Base-by-base conservation (phyloP, 2,888 invertebrate species). In the Chamaedrilus cognettii region DNA sequence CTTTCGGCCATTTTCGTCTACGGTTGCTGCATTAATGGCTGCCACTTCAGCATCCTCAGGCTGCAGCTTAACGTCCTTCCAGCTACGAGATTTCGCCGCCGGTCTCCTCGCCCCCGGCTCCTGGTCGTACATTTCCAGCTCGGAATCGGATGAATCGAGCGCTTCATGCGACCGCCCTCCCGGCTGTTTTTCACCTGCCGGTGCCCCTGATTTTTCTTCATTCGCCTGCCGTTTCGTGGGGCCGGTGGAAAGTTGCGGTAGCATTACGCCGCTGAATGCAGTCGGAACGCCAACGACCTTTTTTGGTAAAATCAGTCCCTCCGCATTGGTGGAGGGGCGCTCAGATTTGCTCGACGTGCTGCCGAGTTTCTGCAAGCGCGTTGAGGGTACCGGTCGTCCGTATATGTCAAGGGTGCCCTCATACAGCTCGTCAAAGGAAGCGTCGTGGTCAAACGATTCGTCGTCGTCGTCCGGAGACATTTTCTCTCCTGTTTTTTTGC, bases 81-180 rank as follows among this genome's bases (percentile, higher is more conserved):
- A 11, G 19, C 28, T 58, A 2, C 56, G 4, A 19, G 1, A 30
- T 32, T 33, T 35, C 11, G 11, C 33, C 30, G 7, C 28, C 7
- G 49, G 33, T 2, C 35, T 57, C 30, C 64, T 57, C 3, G 57
- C 59, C 4, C 58, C 64, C 15, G 66, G 66, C 30, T 66, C 57
- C 32, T 66, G 2, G 56, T 56, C 56, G 50, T 60, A 50, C 3
- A 50, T 30, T 55, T 60, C 68, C 60, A 68, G n/a, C 28, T 64
- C 59, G 2, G 60, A 26, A 11, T 33, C 33, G 33, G 23, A 55
- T 19, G 42, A 30, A n/a, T 26, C 28, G 19, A 61, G 23, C 2
- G 23, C 50, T 61, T 61, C 61, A 5, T 49, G 4, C 19, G 49
- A 28, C 34, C 1, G 31, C 32, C 31, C 56, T 52, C 5, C 11